Conservation (phyloP, 2,888 invertebrate genomes). For the Noctuana brunneofusca region DNA sequence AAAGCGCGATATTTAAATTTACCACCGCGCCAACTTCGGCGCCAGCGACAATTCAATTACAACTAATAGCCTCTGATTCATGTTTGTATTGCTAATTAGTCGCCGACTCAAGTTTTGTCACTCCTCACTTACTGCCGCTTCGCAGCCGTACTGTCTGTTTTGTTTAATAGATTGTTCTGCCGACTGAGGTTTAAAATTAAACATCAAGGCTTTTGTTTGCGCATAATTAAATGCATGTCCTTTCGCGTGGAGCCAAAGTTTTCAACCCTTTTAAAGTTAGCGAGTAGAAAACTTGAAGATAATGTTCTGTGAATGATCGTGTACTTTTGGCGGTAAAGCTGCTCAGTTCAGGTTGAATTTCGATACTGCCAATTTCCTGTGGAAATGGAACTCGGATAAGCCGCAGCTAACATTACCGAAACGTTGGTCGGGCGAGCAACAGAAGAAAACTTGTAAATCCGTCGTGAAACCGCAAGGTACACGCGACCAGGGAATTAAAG, state of each 20-base stretch:
- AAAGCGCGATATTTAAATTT: slow-evolving; percentile 79
- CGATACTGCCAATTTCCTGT: slow-evolving; percentile 44
- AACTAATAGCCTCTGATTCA: slow-evolving; percentile 83
- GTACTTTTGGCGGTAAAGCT: slow-evolving; percentile 20
- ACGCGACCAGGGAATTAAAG: slow-evolving; percentile 56
- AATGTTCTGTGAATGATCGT: slow-evolving; percentile 16
- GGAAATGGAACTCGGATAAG: slow-evolving; percentile 53
- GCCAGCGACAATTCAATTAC: slow-evolving; percentile 80
- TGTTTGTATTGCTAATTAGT: slow-evolving; percentile 83
- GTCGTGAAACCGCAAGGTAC: slow-evolving; percentile 65
- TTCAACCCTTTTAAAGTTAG: slow-evolving; percentile 20
- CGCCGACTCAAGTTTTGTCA: slow-evolving; percentile 80
- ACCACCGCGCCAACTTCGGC: slow-evolving; percentile 72
- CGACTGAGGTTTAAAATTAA: slow-evolving; percentile 58
- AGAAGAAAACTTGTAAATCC: slow-evolving; percentile 77
- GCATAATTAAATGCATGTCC: slow-evolving; percentile 62
- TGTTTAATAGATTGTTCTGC: slow-evolving; percentile 73
- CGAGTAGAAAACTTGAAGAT: slow-evolving; percentile 11
- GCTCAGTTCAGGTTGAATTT: slow-evolving; percentile 10
- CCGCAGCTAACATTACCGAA: slow-evolving; percentile 54
- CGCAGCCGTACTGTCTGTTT: slow-evolving; percentile 58
- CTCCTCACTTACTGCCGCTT: slow-evolving; percentile 71
- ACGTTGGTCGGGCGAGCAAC: slow-evolving; percentile 66
- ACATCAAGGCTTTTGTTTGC: slow-evolving; percentile 60
- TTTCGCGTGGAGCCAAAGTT: slow-evolving; percentile 38